phyloP scores from a whole-genome alignment of 1,140 invertebrate species.

The Parasteatoda tepidariorum region DNA sequence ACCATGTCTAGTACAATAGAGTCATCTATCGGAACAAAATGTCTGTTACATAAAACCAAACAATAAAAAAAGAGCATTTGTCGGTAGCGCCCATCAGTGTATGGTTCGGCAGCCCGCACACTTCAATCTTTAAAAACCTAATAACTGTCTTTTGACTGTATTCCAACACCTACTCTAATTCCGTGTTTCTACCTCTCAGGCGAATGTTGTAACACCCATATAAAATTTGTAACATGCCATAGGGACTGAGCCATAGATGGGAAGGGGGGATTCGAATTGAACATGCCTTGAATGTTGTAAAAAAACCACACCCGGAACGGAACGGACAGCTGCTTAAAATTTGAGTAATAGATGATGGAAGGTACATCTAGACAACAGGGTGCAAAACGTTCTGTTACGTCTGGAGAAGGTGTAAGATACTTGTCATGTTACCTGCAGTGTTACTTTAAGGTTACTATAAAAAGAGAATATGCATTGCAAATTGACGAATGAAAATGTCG shows the following conservation, averaged over 20 bases:
- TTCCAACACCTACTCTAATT: slow-evolving; percentile 32
- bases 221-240: neutral
- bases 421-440: slow-evolving; percentile 17
- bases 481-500: no score
- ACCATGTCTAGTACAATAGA: neutral
- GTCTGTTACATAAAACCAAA: neutral
- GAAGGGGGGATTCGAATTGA: no score
- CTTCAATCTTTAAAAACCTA: slow-evolving; percentile 9
- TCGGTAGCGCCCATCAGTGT: slow-evolving; percentile 31
- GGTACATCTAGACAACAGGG: slow-evolving; percentile 7
- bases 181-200: slow-evolving; percentile 2
- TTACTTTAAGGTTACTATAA: neutral
- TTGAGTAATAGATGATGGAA: slow-evolving; percentile 46
- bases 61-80: neutral
- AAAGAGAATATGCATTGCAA: no score
- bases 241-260: neutral
- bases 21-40: neutral
- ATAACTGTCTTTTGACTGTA: slow-evolving; percentile 5
- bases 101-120: neutral
- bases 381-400: neutral
- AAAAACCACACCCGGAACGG: slow-evolving; percentile 31
- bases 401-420: neutral
- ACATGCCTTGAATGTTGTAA: neutral
- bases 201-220: slow-evolving; percentile 14
- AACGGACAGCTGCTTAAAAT: slow-evolving; percentile 25